phyloP scores from a whole-genome alignment of 2,888 invertebrate genomes.

The Brachyptera putata region DNA sequence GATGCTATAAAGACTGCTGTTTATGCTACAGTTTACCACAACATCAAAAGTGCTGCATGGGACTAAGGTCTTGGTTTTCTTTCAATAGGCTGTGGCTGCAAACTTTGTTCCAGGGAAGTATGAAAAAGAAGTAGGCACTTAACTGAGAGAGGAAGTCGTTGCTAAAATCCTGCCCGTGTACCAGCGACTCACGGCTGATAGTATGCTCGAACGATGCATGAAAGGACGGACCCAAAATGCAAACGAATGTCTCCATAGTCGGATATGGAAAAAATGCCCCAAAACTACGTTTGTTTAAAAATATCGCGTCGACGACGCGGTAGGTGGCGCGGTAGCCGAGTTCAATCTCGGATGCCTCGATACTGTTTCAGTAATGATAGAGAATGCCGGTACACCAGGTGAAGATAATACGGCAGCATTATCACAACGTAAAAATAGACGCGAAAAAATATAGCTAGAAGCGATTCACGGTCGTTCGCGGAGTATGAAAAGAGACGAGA shows the following conservation, averaged over 20 bases:
- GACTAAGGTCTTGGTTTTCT: constrained; percentile 33
- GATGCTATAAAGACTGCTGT: constrained; percentile 33
- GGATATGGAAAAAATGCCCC: constrained; percentile 27
- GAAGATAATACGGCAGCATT: not conserved
- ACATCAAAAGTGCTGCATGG: constrained; percentile 33
- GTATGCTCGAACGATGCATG: constrained; percentile 22
- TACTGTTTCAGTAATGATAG: not conserved
- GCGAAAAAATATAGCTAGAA: not conserved
- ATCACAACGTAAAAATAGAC: not conserved
- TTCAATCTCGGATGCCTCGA: not conserved
- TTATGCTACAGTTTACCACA: constrained; percentile 34
- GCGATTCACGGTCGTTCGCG: not conserved
- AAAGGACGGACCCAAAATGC: constrained; percentile 26
- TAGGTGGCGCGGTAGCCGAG: not conserved
- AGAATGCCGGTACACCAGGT: not conserved
- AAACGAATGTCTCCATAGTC: constrained; percentile 28
- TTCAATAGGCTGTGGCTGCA: constrained; percentile 27
- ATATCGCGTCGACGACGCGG: not conserved
- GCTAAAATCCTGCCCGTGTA: constrained; percentile 28
- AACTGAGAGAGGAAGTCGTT: constrained; percentile 15
- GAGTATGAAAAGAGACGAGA: not conserved
- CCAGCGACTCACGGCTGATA: constrained; percentile 20
- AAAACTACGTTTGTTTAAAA: not conserved
- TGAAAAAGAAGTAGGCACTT: not conserved
- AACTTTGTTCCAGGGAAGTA: constrained; percentile 19